Conservation (phyloP, 2,888 invertebrate genomes). For the Hermodice carunculata region DNA sequence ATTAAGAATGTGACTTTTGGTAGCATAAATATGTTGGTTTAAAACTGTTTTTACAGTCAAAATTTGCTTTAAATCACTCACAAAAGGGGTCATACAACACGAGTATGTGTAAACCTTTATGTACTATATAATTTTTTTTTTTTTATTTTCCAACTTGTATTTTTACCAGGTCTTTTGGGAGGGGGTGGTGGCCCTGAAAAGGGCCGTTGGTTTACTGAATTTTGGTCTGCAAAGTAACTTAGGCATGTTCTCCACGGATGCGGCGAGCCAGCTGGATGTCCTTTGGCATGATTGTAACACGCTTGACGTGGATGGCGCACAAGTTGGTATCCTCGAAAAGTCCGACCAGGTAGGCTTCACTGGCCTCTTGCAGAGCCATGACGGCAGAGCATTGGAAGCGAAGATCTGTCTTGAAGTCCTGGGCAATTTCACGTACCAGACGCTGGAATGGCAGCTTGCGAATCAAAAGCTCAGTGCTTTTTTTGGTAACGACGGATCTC, state of each 20-base stretch:
- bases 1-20: too few relatives aligned
- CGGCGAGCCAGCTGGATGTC: conserved; percentile 96
- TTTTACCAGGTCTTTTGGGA: background rate
- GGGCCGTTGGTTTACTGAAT: background rate
- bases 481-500: conserved; percentile 70
- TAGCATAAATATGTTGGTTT: too few relatives aligned
- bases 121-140: too few relatives aligned
- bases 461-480: conserved; percentile 69
- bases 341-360: conserved; percentile 71
- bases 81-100: conserved; percentile 87
- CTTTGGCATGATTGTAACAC: conserved; percentile 98
- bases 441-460: conserved; percentile 69
- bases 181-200: conserved; percentile 12
- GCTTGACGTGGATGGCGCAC: conserved; percentile 97
- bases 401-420: conserved; percentile 70
- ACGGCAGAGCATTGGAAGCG: conserved; percentile 70
- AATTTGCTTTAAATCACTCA: too few relatives aligned
- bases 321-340: conserved; percentile 98
- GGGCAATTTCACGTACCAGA: conserved; percentile 69
- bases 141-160: too few relatives aligned
- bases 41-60: too few relatives aligned
- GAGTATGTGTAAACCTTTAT: too few relatives aligned
- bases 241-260: conserved; percentile 91
- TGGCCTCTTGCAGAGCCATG: conserved; percentile 64
- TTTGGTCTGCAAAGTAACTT: conserved; percentile 26